Base-by-base conservation (phyloP, 1,140 invertebrate species). In the Drosophila nikananu region DNA sequence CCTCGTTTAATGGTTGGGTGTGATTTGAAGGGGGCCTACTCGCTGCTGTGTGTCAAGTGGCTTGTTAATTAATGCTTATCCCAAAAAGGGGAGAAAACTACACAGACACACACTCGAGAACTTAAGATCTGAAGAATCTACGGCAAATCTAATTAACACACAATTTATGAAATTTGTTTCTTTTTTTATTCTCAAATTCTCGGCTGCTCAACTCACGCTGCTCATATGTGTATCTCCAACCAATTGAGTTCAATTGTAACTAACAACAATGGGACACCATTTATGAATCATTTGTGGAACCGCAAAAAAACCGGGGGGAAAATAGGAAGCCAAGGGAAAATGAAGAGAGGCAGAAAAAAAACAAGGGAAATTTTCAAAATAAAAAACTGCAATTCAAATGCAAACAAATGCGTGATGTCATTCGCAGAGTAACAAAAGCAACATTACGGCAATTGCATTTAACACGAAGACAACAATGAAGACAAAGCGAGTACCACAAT, bases 41-140 rank as follows among this genome's bases (percentile, higher is more conserved):
- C 25, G 4, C n/a, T 37, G 25, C 60, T 23, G 19, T 82, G 60
- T 77, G 80, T 87, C 86, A 87, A 87, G 83, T 87, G 84, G 77
- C 83, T 87, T 87, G 83, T 87, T 87, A 89, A 87, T 87, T 87
- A 89, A n/a, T 89, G 76, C 62, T 79, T 82, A 62, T 17, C 74
- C 35, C 23, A 86, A 82, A 72, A 79, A 63, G 61, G 54, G 54
- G 54, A 83, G 60, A 66, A n/a, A n/a, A n/a, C n/a, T 35, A n/a
- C n/a, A n/a, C 23, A 19, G 10, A 32, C 41, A 64, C 30, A 13
- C n/a, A 44, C 42, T 19, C 17, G n/a, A 9, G 8, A 9, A 27
- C 15, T 30, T 23, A 13, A 32, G 63, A 35, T 13, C 30, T n/a
- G 13, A 41, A 72, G 25, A 72, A 42, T 57, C 41, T n/a, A 57